A percentile compares a stretch with the other conserved stretches of the same genome.
Evolutionary conservation across 2,113 vertebrate genomes (phyloP).

Genomic region (Pollachius pollachius): DNA sequence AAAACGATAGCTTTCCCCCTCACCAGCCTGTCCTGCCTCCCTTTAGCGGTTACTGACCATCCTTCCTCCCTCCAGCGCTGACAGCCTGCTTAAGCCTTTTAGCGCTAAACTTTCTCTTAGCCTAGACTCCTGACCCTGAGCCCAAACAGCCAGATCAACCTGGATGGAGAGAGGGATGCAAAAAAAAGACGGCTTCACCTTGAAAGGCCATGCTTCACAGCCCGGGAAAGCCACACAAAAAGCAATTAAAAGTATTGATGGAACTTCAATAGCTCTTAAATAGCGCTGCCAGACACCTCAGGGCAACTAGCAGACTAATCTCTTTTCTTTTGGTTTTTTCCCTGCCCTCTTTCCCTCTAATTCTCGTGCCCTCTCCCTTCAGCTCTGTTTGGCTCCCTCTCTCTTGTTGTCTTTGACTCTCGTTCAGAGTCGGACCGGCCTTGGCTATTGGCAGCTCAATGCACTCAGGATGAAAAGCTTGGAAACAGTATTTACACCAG

Average conservation of each 20-base stretch:
- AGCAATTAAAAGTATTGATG: conserved; percentile 76
- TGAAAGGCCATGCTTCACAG: conserved; percentile 58
- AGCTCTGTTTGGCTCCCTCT: conserved; percentile 1
- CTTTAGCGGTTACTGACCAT: too few species aligned
- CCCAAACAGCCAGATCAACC: conserved; percentile 50
- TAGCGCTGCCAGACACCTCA: conserved; percentile 60
- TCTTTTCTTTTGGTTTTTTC: conserved; percentile 21
- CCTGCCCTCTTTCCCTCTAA: conserved; percentile 6
- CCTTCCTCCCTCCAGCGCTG: too few species aligned
- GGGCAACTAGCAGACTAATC: conserved; percentile 56
- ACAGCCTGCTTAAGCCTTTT: too few species aligned
- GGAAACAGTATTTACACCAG: conserved; percentile 30
- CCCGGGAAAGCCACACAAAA: conserved; percentile 64
- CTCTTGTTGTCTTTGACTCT: conserved; percentile 11
- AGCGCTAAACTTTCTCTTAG: too few species aligned
- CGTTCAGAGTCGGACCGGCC: conserved; percentile 19
- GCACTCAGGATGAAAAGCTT: neutral
- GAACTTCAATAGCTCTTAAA: conserved; percentile 70
- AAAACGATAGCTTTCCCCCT: too few species aligned
- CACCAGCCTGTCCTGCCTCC: too few species aligned
- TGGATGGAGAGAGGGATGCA: conserved; percentile 23
- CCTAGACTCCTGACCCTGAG: conserved; percentile 48
- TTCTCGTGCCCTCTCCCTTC: conserved; percentile 11
- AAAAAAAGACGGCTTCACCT: conserved; percentile 54
- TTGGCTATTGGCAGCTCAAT: conserved; percentile 32